Evolutionary conservation across 2,797 vertebrate species (phyloP), one percentile per base, ranked within the genome.

Genomic region (Poecile montanus): DNA sequence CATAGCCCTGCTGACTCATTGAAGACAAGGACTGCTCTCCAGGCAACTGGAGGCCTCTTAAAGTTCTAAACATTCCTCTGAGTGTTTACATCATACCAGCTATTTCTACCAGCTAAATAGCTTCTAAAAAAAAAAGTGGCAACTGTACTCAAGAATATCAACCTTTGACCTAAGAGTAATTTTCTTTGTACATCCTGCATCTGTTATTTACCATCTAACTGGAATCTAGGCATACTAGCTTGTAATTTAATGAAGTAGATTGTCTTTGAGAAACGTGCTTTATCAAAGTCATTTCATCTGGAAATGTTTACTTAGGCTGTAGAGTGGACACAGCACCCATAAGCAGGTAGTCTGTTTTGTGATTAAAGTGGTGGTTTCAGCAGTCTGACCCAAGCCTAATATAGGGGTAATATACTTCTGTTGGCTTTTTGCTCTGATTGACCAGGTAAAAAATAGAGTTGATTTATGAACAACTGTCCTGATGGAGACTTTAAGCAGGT

Each of bases 61-160:
- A 70, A 91, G 61, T 83, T 80, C 82, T 88, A 27, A 89, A 65
- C 83, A 71, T 88, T 90, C 68, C 63, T 85, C 16, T 9, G 76
- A 76, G 70, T 81, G 53, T 71, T 96, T 60, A 51, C 71, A 76
- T 82, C 71, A 96, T 63, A 68, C 10, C 18, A 74, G 16, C 73
- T 95, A 88, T 90, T 96, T 84, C 83, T 91, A 45, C 61, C 22
- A 74, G 42, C 36, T 90, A 61, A 94, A 79, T 53, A 93, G 61
- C 51, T 71, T 86, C 66, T 86, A 30, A 19, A 89, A 73, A 89
- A 73, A 85, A 73, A 14, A 19, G 34, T 81, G 48, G 17, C n/a
- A 67, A 27, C 36, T 84, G 0, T 66, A 30, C 22, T 84, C 22
- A 53, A 56, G 36, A 73, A 36, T 81, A 60, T 81, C 48, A 66